A percentile compares a stretch with the other conserved stretches of the same genome.
Evolutionary conservation across 1,140 invertebrate genomes (phyloP).

Genomic region (Alviniconcha marisindica): DNA sequence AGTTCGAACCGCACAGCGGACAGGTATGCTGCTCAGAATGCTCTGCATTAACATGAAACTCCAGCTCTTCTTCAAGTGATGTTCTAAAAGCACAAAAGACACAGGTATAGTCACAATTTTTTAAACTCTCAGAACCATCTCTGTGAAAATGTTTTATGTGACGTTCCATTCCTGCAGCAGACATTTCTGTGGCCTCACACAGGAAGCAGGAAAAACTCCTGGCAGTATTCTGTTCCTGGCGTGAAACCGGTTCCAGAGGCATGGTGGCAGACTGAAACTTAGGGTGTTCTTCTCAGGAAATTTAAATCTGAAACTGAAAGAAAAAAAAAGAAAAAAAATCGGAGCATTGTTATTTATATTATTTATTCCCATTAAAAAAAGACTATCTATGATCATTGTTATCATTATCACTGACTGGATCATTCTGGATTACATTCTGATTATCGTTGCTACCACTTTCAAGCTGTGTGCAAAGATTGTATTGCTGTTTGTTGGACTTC

Average conservation of each 20-base stretch:
- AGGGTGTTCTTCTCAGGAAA: neutral
- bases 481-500: too few species aligned
- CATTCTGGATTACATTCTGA: neutral
- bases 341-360: neutral
- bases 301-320: too few species aligned
- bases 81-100: conserved; percentile 88
- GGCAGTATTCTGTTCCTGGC: conserved; percentile 1
- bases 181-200: conserved; percentile 87
- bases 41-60: conserved; percentile 35
- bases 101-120: conserved; percentile 75
- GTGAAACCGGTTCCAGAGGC: neutral
- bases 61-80: conserved; percentile 79
- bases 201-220: conserved; percentile 82
- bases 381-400: neutral
- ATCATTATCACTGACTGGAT: neutral
- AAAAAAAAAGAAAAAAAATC: too few species aligned
- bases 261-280: neutral
- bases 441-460: neutral
- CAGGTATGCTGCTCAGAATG: conserved; percentile 37
- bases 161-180: conserved; percentile 86
- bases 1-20: conserved; percentile 43
- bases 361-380: neutral
- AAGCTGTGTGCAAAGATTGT: too few species aligned
- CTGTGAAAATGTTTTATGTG: conserved; percentile 85
- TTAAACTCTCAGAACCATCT: neutral